Base-by-base conservation (phyloP, 2,797 vertebrate species). In the Prunella strophiata region DNA sequence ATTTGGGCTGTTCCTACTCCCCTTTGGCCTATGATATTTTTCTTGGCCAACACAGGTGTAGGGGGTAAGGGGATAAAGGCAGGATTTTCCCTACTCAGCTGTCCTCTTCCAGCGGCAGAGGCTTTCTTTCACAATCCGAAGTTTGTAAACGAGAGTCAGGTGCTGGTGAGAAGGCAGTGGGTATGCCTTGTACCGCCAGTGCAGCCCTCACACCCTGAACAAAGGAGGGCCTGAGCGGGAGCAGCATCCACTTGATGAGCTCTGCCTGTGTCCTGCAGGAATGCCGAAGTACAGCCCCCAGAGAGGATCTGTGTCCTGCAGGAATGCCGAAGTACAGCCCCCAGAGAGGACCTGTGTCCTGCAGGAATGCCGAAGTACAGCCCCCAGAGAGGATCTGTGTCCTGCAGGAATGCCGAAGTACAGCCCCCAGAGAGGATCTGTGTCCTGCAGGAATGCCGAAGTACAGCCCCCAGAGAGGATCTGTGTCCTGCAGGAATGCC, bases 391-490 rank as follows among this genome's bases (percentile, higher is more conserved):
- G 34, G 34, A 34, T 34, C 34, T 34, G 32, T 13, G 30, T 63
- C 85, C 90, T 7, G 0, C 34, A 98, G 99, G 99, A 77, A 99
- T 36, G 55, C 55, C 55, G 5, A 26, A 34, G 34, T 34, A 34
- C 34, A 34, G 34, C 34, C 34, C 34, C 34, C 34, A 34, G 34
- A 34, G 34, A 7, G 34, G 34, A 8, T 34, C 34, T 34, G 34
- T 34, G 34, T 34, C 34, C 34, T 34, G 34, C 34, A 34, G 34
- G 34, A 34, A 34, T 34, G 34, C 34, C 34, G 34, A 34, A 99
- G 89, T 98, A 99, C 97, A 99, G 98, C 84, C 98, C 98, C 98
- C 99, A 0, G 99, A 99, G 96, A 98, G 98, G 99, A 98, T 99
- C 92, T 98, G 98, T 76, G 99, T 98, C 92, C 98, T 34, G 34